Conservation (phyloP, 2,797 vertebrate genomes). For the Threskiornis aethiopicus region DNA sequence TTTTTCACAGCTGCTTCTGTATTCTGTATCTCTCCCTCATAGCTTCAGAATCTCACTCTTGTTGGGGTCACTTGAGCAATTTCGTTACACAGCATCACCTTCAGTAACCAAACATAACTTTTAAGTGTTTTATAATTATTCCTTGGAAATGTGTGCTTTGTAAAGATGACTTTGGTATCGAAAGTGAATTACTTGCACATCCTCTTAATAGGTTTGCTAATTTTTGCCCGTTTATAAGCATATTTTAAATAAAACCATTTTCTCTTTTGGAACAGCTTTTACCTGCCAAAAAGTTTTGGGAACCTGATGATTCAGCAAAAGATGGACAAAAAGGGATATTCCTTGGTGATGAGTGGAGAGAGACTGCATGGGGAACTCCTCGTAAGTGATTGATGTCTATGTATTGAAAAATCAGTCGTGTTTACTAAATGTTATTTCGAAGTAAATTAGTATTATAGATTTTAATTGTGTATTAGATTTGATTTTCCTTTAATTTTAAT, state of each 20-base stretch:
- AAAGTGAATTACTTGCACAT: background rate
- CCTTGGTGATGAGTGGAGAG: constrained; percentile 97
- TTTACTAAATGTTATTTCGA: background rate
- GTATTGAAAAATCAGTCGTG: background rate
- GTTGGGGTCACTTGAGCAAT: background rate
- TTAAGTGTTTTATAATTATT: background rate
- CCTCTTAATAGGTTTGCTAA: background rate
- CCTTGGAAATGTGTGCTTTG: background rate
- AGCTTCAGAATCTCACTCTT: background rate
- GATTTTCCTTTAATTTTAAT: background rate
- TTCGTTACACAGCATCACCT: background rate
- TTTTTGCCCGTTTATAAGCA: background rate
- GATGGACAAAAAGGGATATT: constrained; percentile 98
- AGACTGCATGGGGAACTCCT: constrained; percentile 94
- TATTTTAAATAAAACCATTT: background rate
- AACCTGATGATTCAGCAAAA: constrained; percentile 96
- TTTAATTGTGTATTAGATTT: background rate
- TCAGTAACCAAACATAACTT: background rate
- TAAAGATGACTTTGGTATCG: background rate
- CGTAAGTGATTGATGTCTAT: constrained; percentile 81
- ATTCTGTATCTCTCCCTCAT: background rate
- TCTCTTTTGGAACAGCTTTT: constrained; percentile 82
- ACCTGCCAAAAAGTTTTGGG: constrained; percentile 98
- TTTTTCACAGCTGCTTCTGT: background rate
- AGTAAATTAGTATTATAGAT: background rate